A percentile compares a stretch with the other conserved stretches of the same genome.
phyloP scores from a whole-genome alignment of 2,113 vertebrate species.

The Recurvirostra avosetta region DNA sequence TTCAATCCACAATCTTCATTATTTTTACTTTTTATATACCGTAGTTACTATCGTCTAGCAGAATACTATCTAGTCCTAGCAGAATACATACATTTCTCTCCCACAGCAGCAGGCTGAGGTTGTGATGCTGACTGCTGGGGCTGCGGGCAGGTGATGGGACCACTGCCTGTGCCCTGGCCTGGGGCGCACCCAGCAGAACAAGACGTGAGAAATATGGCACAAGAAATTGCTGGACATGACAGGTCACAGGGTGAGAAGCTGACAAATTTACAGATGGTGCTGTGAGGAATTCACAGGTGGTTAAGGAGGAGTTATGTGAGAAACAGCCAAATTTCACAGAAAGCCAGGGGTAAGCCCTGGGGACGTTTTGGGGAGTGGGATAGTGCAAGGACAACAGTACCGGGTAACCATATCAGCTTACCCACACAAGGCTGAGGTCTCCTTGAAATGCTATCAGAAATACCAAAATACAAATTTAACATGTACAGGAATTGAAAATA shows the following conservation, averaged over 20 bases:
- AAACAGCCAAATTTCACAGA: background rate
- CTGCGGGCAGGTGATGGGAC: background rate
- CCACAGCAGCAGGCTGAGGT: background rate
- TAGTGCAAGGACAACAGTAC: background rate
- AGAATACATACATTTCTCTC: background rate
- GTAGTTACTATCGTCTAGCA: accelerated
- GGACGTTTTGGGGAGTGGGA: background rate
- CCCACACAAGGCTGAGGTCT: background rate
- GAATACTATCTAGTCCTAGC: background rate
- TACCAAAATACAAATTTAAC: background rate
- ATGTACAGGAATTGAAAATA: background rate
- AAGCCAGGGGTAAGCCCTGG: background rate
- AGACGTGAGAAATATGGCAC: background rate
- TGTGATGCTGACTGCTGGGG: background rate
- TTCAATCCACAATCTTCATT: background rate
- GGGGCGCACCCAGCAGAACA: background rate
- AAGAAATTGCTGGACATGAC: background rate
- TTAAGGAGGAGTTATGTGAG: background rate
- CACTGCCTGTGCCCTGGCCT: background rate
- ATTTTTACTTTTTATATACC: background rate
- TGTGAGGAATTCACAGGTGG: background rate
- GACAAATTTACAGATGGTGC: background rate
- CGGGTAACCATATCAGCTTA: background rate
- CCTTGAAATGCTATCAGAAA: background rate
- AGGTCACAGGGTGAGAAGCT: background rate